A percentile compares a stretch with the other conserved stretches of the same genome.
These are phyloP conservation scores for Mongoloraphidia duomilia DNA, from an alignment of 2,888 invertebrate genomes.

Conservation along the genomic window DNA sequence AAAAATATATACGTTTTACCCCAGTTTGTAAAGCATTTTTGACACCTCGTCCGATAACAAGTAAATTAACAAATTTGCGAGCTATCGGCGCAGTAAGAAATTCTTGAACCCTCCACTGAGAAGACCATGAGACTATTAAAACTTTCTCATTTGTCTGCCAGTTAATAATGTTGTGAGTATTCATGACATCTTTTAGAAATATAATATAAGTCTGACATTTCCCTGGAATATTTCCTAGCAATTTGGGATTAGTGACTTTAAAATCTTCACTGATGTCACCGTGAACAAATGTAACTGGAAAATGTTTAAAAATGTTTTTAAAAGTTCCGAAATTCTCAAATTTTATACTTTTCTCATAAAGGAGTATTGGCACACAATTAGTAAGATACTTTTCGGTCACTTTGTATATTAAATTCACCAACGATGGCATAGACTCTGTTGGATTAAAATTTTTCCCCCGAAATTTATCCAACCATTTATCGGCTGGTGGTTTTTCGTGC, in stretches of 20 bases:
- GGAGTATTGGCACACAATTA: conserved; percentile 49
- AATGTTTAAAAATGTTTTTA: conserved; percentile 39
- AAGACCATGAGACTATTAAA: conserved; percentile 50
- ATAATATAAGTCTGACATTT: conserved; percentile 51
- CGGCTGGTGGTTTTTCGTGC: conserved; percentile 26
- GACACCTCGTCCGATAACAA: conserved; percentile 53
- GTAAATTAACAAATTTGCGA: conserved; percentile 51
- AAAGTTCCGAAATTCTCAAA: conserved; percentile 38
- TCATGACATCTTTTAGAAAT: conserved; percentile 49
- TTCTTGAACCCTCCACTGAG: conserved; percentile 61
- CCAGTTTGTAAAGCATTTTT: conserved; percentile 25
- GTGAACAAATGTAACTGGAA: conserved; percentile 43
- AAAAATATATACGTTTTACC: conserved; percentile 13
- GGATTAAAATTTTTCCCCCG: conserved; percentile 14
- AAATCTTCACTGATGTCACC: conserved; percentile 41
- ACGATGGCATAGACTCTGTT: conserved; percentile 38
- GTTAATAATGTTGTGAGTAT: conserved; percentile 41
- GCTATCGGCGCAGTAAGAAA: conserved; percentile 47
- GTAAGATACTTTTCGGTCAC: conserved; percentile 42
- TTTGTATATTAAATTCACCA: conserved; percentile 43
- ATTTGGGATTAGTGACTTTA: conserved; percentile 30
- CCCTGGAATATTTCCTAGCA: conserved; percentile 27
- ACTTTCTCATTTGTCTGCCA: conserved; percentile 48
- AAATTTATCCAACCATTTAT: conserved; percentile 26
- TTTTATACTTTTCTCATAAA: conserved; percentile 49